Conservation (phyloP, 2,797 vertebrate species). For the Smutsia temminckii region DNA sequence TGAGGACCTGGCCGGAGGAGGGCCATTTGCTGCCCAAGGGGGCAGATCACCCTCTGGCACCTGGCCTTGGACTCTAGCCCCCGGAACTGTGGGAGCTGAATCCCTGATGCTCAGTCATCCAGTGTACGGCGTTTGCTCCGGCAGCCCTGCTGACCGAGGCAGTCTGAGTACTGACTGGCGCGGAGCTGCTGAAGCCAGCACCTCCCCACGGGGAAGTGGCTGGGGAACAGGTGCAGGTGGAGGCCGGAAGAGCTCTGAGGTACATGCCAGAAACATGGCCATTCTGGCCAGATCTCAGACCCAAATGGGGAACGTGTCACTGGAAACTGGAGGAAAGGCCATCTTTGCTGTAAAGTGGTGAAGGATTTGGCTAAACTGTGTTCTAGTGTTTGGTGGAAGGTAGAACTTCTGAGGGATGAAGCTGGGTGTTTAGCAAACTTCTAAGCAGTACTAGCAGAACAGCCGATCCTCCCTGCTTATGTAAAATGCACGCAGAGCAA, state of each 20-base stretch:
- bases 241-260: neutral
- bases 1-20: neutral
- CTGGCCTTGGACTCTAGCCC: neutral
- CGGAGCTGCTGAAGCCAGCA: neutral
- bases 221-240: neutral
- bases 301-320: neutral
- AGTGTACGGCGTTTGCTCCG: neutral
- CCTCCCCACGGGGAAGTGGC: neutral
- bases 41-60: neutral
- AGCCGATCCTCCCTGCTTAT: neutral
- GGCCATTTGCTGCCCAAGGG: neutral
- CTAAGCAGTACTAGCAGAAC: neutral
- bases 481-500: neutral
- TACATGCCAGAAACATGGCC: neutral
- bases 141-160: neutral
- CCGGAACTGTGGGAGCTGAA: neutral
- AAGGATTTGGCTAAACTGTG: neutral
- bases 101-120: neutral
- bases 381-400: neutral
- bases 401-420: neutral
- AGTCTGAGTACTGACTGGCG: neutral
- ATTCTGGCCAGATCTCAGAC: neutral
- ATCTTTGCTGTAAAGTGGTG: neutral
- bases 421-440: neutral
- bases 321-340: neutral